These are phyloP conservation scores for Tragulus kanchil DNA, from an alignment of 2,113 vertebrate species.

Conservation along the genomic window DNA sequence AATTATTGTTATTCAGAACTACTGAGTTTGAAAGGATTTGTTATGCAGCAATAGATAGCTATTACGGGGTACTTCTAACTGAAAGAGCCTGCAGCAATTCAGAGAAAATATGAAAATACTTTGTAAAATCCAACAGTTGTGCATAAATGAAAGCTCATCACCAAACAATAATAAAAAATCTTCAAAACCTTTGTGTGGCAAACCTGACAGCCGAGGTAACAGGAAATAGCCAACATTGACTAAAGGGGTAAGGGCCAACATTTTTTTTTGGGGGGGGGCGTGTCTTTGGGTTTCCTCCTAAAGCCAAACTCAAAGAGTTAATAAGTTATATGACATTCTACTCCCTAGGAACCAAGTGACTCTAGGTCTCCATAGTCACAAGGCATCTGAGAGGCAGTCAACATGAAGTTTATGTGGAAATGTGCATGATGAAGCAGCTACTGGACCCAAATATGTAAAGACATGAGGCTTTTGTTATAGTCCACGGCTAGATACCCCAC, in stretches of 20 bases:
- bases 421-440: fast-evolving
- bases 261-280: too few species aligned
- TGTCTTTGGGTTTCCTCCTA: too few species aligned
- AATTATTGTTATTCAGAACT: background rate
- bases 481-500: fast-evolving
- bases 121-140: background rate
- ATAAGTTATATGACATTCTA: background rate
- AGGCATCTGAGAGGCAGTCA: background rate
- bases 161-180: background rate
- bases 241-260: too few species aligned
- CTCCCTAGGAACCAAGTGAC: background rate
- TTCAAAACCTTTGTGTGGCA: background rate
- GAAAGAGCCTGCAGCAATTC: background rate
- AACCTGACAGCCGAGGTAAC: background rate
- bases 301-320: background rate
- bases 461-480: fast-evolving
- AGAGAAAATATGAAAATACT: background rate
- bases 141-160: background rate
- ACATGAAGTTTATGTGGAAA: background rate
- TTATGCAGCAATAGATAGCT: background rate
- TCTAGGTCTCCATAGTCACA: background rate
- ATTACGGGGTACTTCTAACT: background rate
- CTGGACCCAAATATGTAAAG: fast-evolving
- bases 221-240: too few species aligned
- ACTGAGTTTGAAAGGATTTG: background rate